These are phyloP conservation scores for Panopea generosa DNA, from an alignment of 2,888 invertebrate genomes.

Conservation along the genomic window DNA sequence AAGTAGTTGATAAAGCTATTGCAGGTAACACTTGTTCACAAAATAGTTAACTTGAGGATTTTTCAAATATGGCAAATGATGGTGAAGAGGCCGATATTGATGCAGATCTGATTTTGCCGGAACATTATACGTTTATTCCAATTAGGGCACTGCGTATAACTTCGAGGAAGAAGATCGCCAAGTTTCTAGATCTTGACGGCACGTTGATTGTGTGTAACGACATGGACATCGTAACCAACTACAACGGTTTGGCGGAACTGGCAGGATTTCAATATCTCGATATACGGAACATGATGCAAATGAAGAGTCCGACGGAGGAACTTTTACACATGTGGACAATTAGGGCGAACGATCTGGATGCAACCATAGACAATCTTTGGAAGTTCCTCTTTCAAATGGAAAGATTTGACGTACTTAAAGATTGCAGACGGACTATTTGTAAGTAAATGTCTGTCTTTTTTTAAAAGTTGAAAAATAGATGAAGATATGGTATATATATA, in stretches of 20 bases:
- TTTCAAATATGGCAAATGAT: too few species aligned
- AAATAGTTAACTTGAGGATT: too few species aligned
- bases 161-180: conserved; percentile 41
- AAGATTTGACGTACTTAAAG: conserved; percentile 54
- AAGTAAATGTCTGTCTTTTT: too few species aligned
- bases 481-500: too few species aligned
- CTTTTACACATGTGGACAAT: conserved; percentile 56
- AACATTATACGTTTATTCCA: conserved; percentile 20
- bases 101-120: conserved; percentile 16
- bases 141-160: conserved; percentile 45
- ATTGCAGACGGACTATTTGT: conserved; percentile 56
- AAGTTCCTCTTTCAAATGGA: conserved; percentile 48
- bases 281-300: conserved; percentile 48
- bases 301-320: conserved; percentile 42
- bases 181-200: conserved; percentile 50
- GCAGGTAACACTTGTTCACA: too few species aligned
- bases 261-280: conserved; percentile 54
- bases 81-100: background rate
- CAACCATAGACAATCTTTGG: conserved; percentile 55
- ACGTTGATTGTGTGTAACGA: conserved; percentile 30
- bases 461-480: too few species aligned
- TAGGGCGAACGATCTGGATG: conserved; percentile 14
- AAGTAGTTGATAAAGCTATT: too few species aligned
- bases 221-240: conserved; percentile 51
- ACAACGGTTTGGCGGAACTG: conserved; percentile 61